A percentile compares a stretch with the other conserved stretches of the same genome.
phyloP scores from a whole-genome alignment of 2,888 invertebrate genomes.

The Cyaniris semiargus region DNA sequence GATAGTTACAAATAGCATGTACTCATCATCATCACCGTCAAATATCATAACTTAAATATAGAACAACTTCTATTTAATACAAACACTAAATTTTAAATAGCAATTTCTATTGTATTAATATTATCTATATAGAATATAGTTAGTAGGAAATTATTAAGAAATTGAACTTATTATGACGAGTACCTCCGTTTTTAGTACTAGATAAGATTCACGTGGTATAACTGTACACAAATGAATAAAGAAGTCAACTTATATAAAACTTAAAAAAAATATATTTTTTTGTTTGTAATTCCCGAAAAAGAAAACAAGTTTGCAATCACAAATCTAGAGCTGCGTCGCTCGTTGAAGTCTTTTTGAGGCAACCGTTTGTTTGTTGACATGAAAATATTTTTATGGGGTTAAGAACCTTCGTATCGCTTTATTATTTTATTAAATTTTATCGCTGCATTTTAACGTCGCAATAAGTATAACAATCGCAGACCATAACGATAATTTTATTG shows the following conservation, averaged over 20 bases:
- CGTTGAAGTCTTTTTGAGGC: conserved; percentile 52
- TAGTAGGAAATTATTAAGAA: background rate
- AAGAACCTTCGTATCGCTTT: conserved; percentile 5
- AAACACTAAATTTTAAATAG: too few relatives aligned
- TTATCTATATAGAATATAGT: too few relatives aligned
- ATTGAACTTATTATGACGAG: background rate
- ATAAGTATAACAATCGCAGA: background rate
- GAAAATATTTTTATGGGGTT: conserved; percentile 18
- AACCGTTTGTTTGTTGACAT: conserved; percentile 36
- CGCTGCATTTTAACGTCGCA: conserved; percentile 8
- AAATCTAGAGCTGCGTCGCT: conserved; percentile 27
- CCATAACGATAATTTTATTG: background rate
- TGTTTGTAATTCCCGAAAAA: conserved; percentile 5
- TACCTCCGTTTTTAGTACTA: background rate
- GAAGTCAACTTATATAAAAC: too few relatives aligned
- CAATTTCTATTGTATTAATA: too few relatives aligned
- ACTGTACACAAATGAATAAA: background rate
- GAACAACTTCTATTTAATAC: too few relatives aligned
- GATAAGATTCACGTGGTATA: background rate
- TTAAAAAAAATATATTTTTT: background rate
- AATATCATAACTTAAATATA: too few relatives aligned
- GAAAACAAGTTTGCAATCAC: conserved; percentile 33
- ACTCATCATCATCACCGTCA: background rate
- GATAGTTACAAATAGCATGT: background rate
- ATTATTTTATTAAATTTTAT: conserved; percentile 11